phyloP scores from a whole-genome alignment of 2,888 invertebrate genomes.

The Ischnura elegans region DNA sequence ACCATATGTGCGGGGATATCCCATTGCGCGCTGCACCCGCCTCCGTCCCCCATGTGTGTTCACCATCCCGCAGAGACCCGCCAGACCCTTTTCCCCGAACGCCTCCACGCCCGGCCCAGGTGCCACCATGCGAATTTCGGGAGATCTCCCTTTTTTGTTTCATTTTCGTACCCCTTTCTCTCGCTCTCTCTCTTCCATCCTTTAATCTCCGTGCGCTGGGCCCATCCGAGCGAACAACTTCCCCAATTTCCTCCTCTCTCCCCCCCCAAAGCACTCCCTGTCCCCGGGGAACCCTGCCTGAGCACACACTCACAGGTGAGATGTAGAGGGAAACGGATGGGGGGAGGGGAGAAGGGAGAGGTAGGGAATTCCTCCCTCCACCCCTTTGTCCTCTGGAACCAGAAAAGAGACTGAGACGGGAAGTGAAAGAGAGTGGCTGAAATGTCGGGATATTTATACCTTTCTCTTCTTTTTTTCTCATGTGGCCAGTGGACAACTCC shows the following conservation, averaged over 20 bases:
- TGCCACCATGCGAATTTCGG: neutral
- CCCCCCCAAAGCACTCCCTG: neutral
- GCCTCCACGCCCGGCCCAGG: neutral
- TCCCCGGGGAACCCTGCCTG: neutral
- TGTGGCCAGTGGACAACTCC: neutral
- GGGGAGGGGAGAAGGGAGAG: neutral
- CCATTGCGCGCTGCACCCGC: neutral
- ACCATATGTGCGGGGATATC: neutral
- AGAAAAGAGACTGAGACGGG: neutral
- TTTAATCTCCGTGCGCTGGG: neutral
- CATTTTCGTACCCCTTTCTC: too few species aligned
- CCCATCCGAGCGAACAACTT: neutral
- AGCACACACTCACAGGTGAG: neutral
- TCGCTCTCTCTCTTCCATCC: neutral
- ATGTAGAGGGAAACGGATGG: neutral
- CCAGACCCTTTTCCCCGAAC: neutral
- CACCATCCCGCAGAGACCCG: neutral
- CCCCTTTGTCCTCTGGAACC: too few species aligned
- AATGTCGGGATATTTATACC: neutral
- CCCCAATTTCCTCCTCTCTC: neutral
- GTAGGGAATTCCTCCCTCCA: neutral
- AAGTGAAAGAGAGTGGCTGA: neutral
- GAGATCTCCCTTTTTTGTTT: slow-evolving; percentile 3
- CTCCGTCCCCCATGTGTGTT: neutral
- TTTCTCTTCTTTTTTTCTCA: neutral